Evolutionary conservation across 2,888 invertebrate species (phyloP).

Genomic region (Sarcophaga caerulescens): DNA sequence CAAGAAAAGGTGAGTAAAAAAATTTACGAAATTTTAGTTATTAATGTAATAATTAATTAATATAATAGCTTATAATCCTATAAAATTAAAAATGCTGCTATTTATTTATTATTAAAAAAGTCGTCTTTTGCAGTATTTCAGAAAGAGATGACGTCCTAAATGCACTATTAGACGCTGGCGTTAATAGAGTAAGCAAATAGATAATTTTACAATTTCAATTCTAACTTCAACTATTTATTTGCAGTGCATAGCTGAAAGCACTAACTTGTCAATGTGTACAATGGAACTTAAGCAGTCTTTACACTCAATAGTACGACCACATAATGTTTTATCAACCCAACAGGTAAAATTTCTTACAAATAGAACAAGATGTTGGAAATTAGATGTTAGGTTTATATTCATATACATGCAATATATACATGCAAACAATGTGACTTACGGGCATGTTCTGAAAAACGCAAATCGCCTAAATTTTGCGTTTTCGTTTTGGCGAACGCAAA

Average conservation of each 20-base stretch:
- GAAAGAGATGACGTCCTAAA: conserved; percentile 92
- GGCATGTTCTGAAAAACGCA: too few relatives aligned
- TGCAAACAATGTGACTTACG: too few relatives aligned
- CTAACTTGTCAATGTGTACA: conserved; percentile 84
- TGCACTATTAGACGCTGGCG: conserved; percentile 91
- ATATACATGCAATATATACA: too few relatives aligned
- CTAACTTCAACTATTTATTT: conserved; percentile 19
- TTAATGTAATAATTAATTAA: not conserved
- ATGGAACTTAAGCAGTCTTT: conserved; percentile 90
- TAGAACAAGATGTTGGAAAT: not conserved
- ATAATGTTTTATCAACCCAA: conserved; percentile 88
- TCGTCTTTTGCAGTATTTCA: conserved; percentile 85
- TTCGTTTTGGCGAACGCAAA: too few relatives aligned
- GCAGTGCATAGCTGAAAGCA: conserved; percentile 87
- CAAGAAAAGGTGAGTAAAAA: conserved; percentile 87
- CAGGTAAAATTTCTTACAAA: conserved; percentile 73
- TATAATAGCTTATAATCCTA: too few relatives aligned
- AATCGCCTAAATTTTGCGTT: too few relatives aligned
- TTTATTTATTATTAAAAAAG: not conserved
- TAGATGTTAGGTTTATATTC: too few relatives aligned
- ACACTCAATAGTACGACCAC: conserved; percentile 88
- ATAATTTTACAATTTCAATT: not conserved
- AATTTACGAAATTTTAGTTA: too few relatives aligned
- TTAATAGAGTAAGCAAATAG: conserved; percentile 88
- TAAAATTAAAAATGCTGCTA: too few relatives aligned